Percentiles rank a stretch among this genome's conserved stretches.
Conservation (phyloP, 2,113 vertebrate genomes). For the Dunckerocampus dactyliophorus region DNA sequence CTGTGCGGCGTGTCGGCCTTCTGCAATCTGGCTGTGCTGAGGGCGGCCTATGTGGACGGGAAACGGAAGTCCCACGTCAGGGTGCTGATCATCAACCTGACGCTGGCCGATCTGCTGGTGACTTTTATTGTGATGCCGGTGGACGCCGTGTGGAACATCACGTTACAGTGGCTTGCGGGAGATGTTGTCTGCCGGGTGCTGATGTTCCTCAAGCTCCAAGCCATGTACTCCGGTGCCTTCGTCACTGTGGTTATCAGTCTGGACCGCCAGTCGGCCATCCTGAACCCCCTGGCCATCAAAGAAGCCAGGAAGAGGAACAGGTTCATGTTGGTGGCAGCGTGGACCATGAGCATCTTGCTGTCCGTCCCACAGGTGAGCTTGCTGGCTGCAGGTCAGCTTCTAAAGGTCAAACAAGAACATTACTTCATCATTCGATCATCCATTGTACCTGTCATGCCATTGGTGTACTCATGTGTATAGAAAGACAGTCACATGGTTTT, state of each 20-base stretch:
- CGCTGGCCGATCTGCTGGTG: constrained; percentile 74
- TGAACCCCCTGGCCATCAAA: constrained; percentile 75
- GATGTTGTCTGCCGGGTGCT: constrained; percentile 75
- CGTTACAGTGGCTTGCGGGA: constrained; percentile 81
- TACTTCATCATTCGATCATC: too few species aligned
- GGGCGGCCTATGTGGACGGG: constrained; percentile 43
- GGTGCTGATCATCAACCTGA: constrained; percentile 77
- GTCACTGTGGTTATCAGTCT: constrained; percentile 84
- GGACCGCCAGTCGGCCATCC: constrained; percentile 75
- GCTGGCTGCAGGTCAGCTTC: not conserved
- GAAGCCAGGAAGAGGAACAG: constrained; percentile 71
- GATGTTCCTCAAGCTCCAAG: constrained; percentile 84
- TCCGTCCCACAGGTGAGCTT: constrained; percentile 79
- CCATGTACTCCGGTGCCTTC: constrained; percentile 79
- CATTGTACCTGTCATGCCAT: too few species aligned
- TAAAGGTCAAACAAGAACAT: too few species aligned
- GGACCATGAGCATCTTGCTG: constrained; percentile 71
- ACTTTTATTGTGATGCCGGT: constrained; percentile 80
- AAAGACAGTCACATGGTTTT: too few species aligned
- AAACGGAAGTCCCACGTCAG: constrained; percentile 73
- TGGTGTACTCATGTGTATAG: too few species aligned
- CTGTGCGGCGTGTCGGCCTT: constrained; percentile 56
- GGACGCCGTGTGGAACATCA: constrained; percentile 78
- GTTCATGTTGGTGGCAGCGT: constrained; percentile 75
- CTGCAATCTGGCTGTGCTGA: constrained; percentile 63